Evolutionary conservation across 2,113 vertebrate genomes (phyloP), one percentile per base, ranked within the genome.

Genomic region (Xiphophorus couchianus): DNA sequence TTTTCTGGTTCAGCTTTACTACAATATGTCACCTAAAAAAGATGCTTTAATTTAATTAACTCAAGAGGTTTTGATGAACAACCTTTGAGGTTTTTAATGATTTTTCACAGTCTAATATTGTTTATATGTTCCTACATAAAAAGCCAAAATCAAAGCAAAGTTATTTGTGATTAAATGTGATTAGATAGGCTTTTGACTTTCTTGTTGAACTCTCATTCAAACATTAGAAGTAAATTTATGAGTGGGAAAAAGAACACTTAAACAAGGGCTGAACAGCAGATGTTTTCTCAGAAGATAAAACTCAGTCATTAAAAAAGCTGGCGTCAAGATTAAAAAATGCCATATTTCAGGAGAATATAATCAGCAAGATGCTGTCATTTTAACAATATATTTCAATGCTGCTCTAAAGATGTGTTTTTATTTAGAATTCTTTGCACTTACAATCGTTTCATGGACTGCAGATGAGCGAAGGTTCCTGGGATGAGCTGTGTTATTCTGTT

Each of bases 391-490:
- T 17, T 54, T 51, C 15, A 19, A 15, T 35, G 33, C 6, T 35
- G 35, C 35, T 35, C 9, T 35, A 35, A 37, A 37, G 10, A 37
- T 37, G 10, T 37, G 10, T 42, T 67, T 67, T 28, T 27, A 17
- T 29, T 58, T 33, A 25, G 10, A 13, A 11, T 65, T 62, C 11
- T 60, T 82, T 86, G 87, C 85, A 97, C 98, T 99, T 92, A 99
- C 98, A 99, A 80, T 89, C 98, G 94, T 83, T 97, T 99, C 98
- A 99, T 99, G 69, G 97, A 96, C 84, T 96, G 94, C 86, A 99
- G 93, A 81, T 97, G 95, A 81, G 94, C 95, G 91, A 99, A 99
- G 1, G 97, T 99, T 86, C 98, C 97, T 0, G 96, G 96, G 80
- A 95, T 94, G 25, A 99, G 95, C 68, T 99, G 96, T 73, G 96